Base-by-base conservation (phyloP, 2,888 invertebrate genomes). In the Latrodectus hesperus region DNA sequence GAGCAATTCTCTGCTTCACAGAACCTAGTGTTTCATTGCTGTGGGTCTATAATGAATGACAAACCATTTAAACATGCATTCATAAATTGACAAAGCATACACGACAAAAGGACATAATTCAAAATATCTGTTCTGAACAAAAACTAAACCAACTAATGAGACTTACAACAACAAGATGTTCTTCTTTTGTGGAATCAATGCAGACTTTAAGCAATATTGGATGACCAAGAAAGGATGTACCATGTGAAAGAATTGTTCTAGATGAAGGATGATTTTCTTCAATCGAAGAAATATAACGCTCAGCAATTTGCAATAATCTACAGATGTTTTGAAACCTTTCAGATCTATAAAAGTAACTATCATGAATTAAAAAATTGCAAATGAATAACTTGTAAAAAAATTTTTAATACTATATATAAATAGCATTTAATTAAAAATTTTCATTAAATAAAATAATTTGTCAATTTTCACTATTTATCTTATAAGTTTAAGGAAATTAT, bases 171-270 rank as follows among this genome's bases (percentile, higher is more conserved):
- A 92, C 84, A 74, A 90, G 91, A 89, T 92, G 92, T 89, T 93
- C 93, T 80, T 91, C 91, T 90, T 92, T 92, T 49, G 91, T 91
- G 53, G 91, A 90, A 81, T 93, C 93, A 88, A 91, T 92, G 64
- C 91, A 91, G 75, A 93, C 90, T 76, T 91, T 90, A 74, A 93
- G 89, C 55, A 91, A 91, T 81, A 93, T 90, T 68, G 92, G 93
- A 84, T 92, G 91, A 52, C 93, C 93, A 81, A 92, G 92, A 90
- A 93, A 93, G 52, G 93, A 92, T 64, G 93, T 92, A 4, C 93
- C 93, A 89, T 93, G 93, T n/a, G 93, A 93, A 9, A 92, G 91
- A 82, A 93, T 92, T 55, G 92, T 92, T 49, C 93, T 91, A 5
- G 92, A 91, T n/a, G 91, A 91, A 17, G 91, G 90, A 89, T 92